Percentiles rank a stretch among this genome's conserved stretches.
phyloP scores from a whole-genome alignment of 2,797 vertebrate species.

The Gymnopithys bicolor region DNA sequence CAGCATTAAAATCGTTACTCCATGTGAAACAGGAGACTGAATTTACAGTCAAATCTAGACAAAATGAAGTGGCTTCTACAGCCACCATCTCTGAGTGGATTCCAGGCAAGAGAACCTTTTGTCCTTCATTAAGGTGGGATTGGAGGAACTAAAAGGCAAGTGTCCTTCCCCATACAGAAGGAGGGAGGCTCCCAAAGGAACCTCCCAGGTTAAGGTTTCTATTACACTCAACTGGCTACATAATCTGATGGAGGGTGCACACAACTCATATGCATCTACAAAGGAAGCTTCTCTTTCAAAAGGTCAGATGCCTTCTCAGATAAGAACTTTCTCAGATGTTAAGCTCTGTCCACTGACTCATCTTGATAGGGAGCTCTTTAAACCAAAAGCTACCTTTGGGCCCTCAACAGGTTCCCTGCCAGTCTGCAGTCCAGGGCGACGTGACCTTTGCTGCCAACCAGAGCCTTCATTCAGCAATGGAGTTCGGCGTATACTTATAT shows the following conservation, averaged over 20 bases:
- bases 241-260: neutral
- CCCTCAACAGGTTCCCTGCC: neutral
- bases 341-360: constrained; percentile 19
- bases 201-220: neutral
- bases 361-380: constrained; percentile 24
- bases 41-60: neutral
- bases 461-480: neutral
- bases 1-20: neutral
- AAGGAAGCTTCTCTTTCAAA: constrained; percentile 22
- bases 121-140: neutral
- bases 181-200: neutral
- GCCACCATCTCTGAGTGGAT: neutral
- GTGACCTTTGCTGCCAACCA: neutral
- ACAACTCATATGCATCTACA: fast-evolving
- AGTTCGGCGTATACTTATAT: neutral
- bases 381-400: neutral
- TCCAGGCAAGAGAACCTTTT: neutral
- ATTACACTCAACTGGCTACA: neutral
- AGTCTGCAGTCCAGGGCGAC: neutral
- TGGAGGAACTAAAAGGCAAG: neutral
- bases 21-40: neutral
- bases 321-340: constrained; percentile 22
- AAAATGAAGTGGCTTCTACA: neutral
- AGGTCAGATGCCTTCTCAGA: constrained; percentile 28
- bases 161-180: neutral